Evolutionary conservation across 2,113 vertebrate species (phyloP).

Genomic region (Microtus ochrogaster): DNA sequence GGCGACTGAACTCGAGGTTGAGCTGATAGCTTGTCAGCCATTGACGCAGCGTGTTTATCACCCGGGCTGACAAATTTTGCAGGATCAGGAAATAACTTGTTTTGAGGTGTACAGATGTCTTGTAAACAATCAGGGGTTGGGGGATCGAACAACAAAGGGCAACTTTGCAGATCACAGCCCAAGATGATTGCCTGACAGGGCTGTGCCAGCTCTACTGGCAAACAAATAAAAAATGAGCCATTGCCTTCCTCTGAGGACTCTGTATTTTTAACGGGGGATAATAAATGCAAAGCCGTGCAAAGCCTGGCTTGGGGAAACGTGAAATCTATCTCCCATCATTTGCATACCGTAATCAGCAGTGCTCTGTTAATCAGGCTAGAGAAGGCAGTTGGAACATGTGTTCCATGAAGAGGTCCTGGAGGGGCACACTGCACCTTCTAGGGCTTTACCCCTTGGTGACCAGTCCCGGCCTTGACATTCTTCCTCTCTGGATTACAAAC

Average conservation of each 20-base stretch:
- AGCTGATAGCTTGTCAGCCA: constrained; percentile 72
- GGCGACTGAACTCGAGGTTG: constrained; percentile 52
- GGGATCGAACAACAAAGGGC: constrained; percentile 79
- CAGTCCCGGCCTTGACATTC: not conserved
- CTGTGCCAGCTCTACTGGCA: constrained; percentile 76
- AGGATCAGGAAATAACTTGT: constrained; percentile 79
- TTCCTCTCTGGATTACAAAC: not conserved
- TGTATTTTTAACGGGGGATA: constrained; percentile 81
- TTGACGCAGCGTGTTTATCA: constrained; percentile 69
- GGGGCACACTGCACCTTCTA: constrained; percentile 42
- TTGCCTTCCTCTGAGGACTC: constrained; percentile 79
- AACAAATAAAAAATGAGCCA: constrained; percentile 78
- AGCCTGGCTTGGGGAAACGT: constrained; percentile 80
- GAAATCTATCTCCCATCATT: constrained; percentile 84
- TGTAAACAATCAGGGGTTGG: constrained; percentile 79
- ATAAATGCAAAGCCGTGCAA: constrained; percentile 84
- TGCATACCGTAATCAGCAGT: constrained; percentile 84
- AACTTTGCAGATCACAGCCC: constrained; percentile 81
- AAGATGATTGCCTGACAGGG: constrained; percentile 83
- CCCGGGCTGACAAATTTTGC: constrained; percentile 76
- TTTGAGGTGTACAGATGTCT: constrained; percentile 75
- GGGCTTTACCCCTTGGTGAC: constrained; percentile 7
- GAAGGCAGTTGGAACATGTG: constrained; percentile 82
- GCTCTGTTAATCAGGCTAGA: constrained; percentile 80
- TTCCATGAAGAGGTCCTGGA: constrained; percentile 73